These are phyloP conservation scores for Caenorhabditis japonica DNA, from an alignment of 2,888 invertebrate genomes.

Conservation along the genomic window DNA sequence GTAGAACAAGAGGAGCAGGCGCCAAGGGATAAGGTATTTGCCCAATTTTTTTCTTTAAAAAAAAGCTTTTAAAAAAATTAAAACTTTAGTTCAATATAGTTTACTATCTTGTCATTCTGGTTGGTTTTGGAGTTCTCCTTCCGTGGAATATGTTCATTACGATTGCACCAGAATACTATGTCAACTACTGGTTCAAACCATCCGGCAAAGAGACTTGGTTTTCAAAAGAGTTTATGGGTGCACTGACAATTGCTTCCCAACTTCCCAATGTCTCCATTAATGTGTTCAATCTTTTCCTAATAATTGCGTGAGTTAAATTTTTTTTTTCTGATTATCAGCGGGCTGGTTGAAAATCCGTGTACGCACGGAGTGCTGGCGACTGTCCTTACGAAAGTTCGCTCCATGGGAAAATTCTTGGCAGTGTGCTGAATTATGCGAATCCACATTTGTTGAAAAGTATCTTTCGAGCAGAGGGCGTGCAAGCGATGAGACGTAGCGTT, in stretches of 20 bases:
- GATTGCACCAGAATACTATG: constrained; percentile 81
- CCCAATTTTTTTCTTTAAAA: not conserved
- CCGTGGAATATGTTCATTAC: constrained; percentile 99
- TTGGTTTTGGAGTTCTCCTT: constrained; percentile 92
- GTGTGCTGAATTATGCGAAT: too few species aligned
- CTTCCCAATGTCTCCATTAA: constrained; percentile 93
- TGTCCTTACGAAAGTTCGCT: too few species aligned
- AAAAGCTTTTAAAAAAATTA: too few species aligned
- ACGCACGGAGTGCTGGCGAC: too few species aligned
- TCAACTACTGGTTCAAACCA: constrained; percentile 85
- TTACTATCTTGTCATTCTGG: constrained; percentile 89
- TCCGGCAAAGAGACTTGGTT: constrained; percentile 79
- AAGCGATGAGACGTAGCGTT: too few species aligned
- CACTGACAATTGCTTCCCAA: constrained; percentile 90
- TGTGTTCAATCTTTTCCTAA: constrained; percentile 74
- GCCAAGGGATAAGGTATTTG: constrained; percentile 33
- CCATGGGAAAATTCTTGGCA: too few species aligned
- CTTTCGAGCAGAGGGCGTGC: too few species aligned
- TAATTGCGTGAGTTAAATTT: constrained; percentile 53
- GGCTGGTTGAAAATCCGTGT: too few species aligned
- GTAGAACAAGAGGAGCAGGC: constrained; percentile 7
- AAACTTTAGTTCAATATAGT: constrained; percentile 79
- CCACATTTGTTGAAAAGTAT: too few species aligned
- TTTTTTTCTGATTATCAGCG: too few species aligned
- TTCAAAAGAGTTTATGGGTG: constrained; percentile 86